Evolutionary conservation across 1,140 invertebrate species (phyloP), one percentile per base, ranked within the genome.

Genomic region (Solenopsis fugax): DNA sequence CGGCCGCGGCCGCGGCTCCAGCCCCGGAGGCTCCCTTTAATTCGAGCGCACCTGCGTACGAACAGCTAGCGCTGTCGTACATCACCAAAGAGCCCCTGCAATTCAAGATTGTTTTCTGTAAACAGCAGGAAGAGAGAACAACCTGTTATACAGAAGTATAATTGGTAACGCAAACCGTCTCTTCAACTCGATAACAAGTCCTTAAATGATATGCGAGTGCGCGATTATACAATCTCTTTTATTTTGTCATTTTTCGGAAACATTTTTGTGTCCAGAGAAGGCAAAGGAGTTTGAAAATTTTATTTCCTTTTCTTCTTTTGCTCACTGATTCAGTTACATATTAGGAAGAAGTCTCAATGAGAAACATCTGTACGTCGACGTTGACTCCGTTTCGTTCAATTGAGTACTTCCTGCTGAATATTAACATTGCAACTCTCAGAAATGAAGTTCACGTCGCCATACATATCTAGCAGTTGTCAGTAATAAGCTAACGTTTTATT

Each of bases 31-130:
- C 96, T 91, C 98, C 96, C 95, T 98, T 98, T 92, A 98, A 95
- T 95, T 98, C 98, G 90, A 98, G 96, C 91, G 97, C 97, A 94
- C 97, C 97, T 94, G 97, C 97, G 96, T 98, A 98, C 94, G 97
- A 98, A 96, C 98, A 98, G 94, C 95, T 95, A 92, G 97, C 97
- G 95, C 97, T 98, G 96, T 98, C 98, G 96, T 98, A 98, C 98
- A 98, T 98, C 93, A 95, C 95, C 94, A 95, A 93, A 94, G 91
- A 92, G 91, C 93, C 93, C 94, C 95, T 95, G 90, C 56, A 91
- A 93, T 56, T 24, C 21, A 56, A 21, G 16, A 69, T 69, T 41
- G n/a, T 48, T 18, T 62, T 69, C 41, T 48, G 54, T 77, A 9
- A 77, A 62, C 37, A 24, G 7, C 6, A 29, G 24, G 29, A 6